A percentile compares a stretch with the other conserved stretches of the same genome.
These are phyloP conservation scores for Promerops cafer DNA, from an alignment of 2,113 vertebrate genomes.

Conservation along the genomic window DNA sequence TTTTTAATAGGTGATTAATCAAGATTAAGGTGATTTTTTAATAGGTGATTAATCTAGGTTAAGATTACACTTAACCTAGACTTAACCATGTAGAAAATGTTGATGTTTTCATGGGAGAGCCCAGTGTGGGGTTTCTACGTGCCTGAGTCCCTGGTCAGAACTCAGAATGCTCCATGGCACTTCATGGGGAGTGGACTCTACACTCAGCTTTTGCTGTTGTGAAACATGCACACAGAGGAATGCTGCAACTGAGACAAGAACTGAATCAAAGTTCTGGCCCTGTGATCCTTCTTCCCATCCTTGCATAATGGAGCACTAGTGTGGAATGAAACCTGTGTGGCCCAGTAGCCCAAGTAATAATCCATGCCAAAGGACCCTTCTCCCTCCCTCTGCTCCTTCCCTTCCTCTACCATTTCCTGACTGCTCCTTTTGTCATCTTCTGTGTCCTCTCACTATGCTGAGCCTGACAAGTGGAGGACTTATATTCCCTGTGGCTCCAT, in stretches of 20 bases:
- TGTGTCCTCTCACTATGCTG: not conserved
- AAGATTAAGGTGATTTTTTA: not conserved
- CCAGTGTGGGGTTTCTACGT: not conserved
- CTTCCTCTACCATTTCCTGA: not conserved
- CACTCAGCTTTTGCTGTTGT: not conserved
- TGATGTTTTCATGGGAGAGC: not conserved
- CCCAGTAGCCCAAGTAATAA: not conserved
- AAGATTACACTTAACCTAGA: not conserved
- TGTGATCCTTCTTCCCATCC: not conserved
- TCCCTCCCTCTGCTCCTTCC: not conserved
- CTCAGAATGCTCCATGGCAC: not conserved
- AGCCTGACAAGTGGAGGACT: not conserved
- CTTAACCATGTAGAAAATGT: not conserved
- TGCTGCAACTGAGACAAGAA: not conserved
- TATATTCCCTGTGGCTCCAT: not conserved
- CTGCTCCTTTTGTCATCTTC: not conserved
- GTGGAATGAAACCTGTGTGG: not conserved
- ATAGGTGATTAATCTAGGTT: not conserved
- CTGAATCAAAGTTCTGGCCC: not conserved
- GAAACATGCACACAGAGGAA: not conserved
- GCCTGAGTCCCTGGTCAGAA: fast-evolving
- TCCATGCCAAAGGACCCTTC: not conserved
- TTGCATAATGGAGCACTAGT: not conserved
- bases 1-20: not conserved
- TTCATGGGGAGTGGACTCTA: not conserved